Percentiles rank a stretch among this genome's conserved stretches.
Evolutionary conservation across 2,888 invertebrate genomes (phyloP).

Genomic region (Sipha maydis): DNA sequence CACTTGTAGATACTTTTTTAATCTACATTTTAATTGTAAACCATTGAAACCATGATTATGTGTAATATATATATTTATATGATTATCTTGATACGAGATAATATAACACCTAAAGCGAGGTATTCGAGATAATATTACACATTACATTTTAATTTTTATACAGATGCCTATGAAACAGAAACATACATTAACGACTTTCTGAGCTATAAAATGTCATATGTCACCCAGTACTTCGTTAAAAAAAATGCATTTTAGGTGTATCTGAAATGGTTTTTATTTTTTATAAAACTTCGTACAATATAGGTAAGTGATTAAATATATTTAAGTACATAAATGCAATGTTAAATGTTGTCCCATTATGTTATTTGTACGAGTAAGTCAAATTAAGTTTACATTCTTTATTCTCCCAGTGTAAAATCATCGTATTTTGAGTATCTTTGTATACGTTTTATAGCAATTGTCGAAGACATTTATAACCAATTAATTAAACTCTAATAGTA

Average conservation of each 20-base stretch:
- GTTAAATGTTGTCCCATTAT: neutral
- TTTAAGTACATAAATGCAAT: neutral
- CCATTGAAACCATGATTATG: too few species aligned
- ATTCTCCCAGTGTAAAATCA: neutral
- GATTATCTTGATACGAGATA: neutral
- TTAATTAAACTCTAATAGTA: too few species aligned
- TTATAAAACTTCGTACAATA: neutral
- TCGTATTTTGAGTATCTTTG: neutral
- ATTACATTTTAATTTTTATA: neutral
- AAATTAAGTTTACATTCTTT: neutral
- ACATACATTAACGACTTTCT: constrained; percentile 2
- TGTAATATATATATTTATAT: too few species aligned
- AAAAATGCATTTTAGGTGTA: neutral
- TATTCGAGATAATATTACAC: neutral
- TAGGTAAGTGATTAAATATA: neutral
- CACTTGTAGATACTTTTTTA: too few species aligned
- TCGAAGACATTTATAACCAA: neutral
- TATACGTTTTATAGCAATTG: neutral
- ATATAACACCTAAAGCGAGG: neutral
- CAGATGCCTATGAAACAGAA: neutral
- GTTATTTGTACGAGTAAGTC: neutral
- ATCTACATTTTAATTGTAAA: too few species aligned
- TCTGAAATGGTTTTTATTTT: neutral
- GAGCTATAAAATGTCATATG: neutral
- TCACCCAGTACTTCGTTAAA: neutral